These are phyloP conservation scores for Rapana venosa DNA, from an alignment of 2,888 invertebrate species.

Conservation along the genomic window DNA sequence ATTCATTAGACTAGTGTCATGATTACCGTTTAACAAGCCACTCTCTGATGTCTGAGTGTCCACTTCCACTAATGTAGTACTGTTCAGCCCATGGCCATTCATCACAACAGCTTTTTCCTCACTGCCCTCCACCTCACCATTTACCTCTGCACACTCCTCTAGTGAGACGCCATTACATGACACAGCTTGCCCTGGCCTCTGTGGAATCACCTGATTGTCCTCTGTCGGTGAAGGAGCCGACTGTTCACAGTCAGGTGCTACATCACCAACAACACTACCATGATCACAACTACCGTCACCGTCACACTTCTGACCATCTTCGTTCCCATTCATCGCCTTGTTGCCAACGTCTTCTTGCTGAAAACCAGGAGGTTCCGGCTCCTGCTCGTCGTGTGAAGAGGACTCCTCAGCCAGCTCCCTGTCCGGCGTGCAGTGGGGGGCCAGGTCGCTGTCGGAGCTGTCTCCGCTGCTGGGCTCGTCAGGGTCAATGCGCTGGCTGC, in stretches of 20 bases:
- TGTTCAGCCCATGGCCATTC: constrained; percentile 28
- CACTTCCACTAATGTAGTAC: neutral
- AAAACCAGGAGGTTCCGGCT: too few relatives aligned
- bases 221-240: neutral
- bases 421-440: neutral
- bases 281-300: neutral
- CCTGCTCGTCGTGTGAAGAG: neutral
- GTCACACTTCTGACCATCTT: neutral
- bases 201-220: neutral
- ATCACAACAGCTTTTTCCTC: constrained; percentile 30
- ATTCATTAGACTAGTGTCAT: constrained; percentile 4
- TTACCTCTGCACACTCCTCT: neutral
- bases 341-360: neutral
- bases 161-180: neutral
- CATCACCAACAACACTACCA: neutral
- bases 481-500: neutral
- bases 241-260: neutral
- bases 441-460: neutral
- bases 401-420: neutral
- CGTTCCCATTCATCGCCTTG: neutral
- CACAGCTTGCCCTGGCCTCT: neutral
- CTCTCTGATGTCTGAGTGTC: constrained; percentile 37
- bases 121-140: constrained; percentile 33
- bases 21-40: constrained; percentile 18
- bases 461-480: constrained; percentile 25